Percentiles rank a stretch among this genome's conserved stretches.
Conservation (phyloP, 2,113 vertebrate species). For the Rhombomys opimus region DNA sequence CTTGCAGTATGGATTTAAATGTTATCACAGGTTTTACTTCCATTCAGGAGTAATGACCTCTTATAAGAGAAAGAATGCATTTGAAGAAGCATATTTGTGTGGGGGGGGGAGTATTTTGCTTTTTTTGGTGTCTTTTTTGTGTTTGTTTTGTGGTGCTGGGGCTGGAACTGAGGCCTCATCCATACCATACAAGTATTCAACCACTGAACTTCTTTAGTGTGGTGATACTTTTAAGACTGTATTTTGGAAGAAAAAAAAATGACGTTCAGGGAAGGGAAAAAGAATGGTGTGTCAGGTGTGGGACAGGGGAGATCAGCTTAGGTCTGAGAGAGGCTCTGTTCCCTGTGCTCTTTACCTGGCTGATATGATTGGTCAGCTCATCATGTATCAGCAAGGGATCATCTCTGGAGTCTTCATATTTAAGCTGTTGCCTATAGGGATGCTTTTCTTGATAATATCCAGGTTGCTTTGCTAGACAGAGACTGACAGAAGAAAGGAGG, state of each 20-base stretch:
- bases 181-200: not conserved
- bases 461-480: slow-evolving; percentile 42
- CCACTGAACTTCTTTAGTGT: not conserved
- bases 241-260: not conserved
- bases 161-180: not conserved
- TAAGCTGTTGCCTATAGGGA: not conserved
- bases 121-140: not conserved
- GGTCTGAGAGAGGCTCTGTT: not conserved
- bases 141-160: not conserved
- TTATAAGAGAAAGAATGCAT: no score
- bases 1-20: not conserved
- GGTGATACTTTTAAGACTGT: not conserved
- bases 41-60: not conserved
- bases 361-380: not conserved
- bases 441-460: not conserved
- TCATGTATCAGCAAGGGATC: not conserved
- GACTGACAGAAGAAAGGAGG: not conserved
- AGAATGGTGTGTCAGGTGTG: not conserved
- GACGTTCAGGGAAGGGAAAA: not conserved
- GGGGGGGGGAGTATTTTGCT: not conserved
- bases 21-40: slow-evolving; percentile 22
- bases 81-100: no score
- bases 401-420: not conserved
- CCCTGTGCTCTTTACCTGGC: not conserved
- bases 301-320: not conserved